Evolutionary conservation across 2,113 vertebrate genomes (phyloP).

Genomic region (Coryphaenoides rupestris): DNA sequence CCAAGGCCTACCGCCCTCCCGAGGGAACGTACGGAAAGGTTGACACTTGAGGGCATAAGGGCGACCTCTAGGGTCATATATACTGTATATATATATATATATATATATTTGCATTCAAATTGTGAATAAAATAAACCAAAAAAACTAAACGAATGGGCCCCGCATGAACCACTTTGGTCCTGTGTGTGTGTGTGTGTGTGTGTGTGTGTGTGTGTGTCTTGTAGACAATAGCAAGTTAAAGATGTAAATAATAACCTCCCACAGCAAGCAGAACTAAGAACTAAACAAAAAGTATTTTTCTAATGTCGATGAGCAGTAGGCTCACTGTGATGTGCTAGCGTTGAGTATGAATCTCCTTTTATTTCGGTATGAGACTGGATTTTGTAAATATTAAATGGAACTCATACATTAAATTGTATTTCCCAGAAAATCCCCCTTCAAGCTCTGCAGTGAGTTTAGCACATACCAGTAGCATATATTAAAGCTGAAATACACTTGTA

Average conservation of each 20-base stretch:
- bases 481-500: too few species aligned
- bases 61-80: neutral
- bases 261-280: too few species aligned
- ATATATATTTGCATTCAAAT: neutral
- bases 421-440: too few species aligned
- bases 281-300: too few species aligned
- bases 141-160: neutral
- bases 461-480: too few species aligned
- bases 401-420: too few species aligned
- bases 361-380: neutral
- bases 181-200: neutral
- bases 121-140: neutral
- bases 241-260: too few species aligned
- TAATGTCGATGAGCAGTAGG: neutral
- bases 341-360: neutral
- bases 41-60: constrained; percentile 79
- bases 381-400: neutral
- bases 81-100: too few species aligned
- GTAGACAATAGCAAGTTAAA: too few species aligned
- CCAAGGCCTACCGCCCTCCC: constrained; percentile 94
- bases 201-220: neutral
- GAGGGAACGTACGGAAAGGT: constrained; percentile 97
- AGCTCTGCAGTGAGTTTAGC: too few species aligned
- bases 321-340: neutral
- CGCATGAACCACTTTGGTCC: neutral